Conservation (phyloP, 2,113 vertebrate genomes). For the Prinia subflava region DNA sequence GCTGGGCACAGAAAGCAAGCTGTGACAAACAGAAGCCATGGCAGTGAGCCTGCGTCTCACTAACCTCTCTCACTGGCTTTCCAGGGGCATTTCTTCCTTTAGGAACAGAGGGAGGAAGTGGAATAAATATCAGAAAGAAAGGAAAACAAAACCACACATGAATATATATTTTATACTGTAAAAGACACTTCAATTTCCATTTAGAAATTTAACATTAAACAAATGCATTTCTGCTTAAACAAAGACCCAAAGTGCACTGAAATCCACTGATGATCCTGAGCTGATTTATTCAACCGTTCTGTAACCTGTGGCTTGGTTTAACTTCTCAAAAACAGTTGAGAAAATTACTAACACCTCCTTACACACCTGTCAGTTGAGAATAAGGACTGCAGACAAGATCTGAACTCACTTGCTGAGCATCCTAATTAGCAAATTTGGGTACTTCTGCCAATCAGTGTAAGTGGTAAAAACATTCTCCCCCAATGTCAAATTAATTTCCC, state of each 20-base stretch:
- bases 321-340: background rate
- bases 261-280: conserved; percentile 18
- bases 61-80: conserved; percentile 96
- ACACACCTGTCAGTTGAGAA: background rate
- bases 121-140: conserved; percentile 69
- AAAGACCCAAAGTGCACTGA: background rate
- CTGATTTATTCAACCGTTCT: conserved; percentile 3
- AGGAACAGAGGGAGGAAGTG: conserved; percentile 75
- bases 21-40: conserved; percentile 76
- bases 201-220: background rate
- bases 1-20: conserved; percentile 74
- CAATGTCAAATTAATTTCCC: background rate
- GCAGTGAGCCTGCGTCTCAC: conserved; percentile 80
- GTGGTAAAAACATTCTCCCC: background rate
- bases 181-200: background rate
- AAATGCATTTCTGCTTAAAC: background rate
- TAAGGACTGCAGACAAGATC: background rate
- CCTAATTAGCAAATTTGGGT: background rate
- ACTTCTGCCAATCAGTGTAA: background rate
- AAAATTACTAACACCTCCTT: conserved; percentile 1
- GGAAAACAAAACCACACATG: conserved; percentile 35
- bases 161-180: conserved; percentile 2
- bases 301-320: background rate
- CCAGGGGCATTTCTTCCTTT: conserved; percentile 91
- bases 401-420: conserved; percentile 12